Evolutionary conservation across 2,888 invertebrate genomes (phyloP), one percentile per base, ranked within the genome.

Genomic region (Diaprepes abbreviatus): DNA sequence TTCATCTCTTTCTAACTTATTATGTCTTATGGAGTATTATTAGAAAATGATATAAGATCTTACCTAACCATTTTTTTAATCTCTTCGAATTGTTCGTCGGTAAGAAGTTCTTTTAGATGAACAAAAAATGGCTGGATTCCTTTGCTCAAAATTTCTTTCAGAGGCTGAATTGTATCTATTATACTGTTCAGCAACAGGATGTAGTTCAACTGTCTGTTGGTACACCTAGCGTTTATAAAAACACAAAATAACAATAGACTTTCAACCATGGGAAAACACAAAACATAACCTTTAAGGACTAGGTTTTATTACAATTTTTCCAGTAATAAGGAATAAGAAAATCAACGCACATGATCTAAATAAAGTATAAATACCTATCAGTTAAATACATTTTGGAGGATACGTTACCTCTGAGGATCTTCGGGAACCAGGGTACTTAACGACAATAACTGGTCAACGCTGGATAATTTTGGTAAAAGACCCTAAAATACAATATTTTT

Each of bases 181-280:
- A 91, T 89, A 45, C 91, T 90, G 83, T 96, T 96, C 31, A 97
- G 83, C 5, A 91, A 85, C 10, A 96, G 85, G 0, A 92, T 86
- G 80, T 93, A 93, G 78, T 93, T 93, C 36, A 96, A 85, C 81
- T 94, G 92, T 1, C 88, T 89, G 78, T 95, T 94, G 0, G 93
- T 91, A 19, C 85, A 85, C 52, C 73, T 73, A 35, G 33, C n/a
- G n/a, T n/a, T n/a, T n/a, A n/a, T n/a, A n/a, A n/a, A n/a, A n/a
- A n/a, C n/a, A n/a, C n/a, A n/a, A n/a, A n/a, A n/a, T n/a, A n/a
- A n/a, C n/a, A n/a, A n/a, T n/a, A n/a, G n/a, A n/a, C n/a, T n/a
- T n/a, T n/a, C n/a, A n/a, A n/a, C n/a, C n/a, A n/a, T n/a, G n/a
- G n/a, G n/a, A n/a, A n/a, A n/a, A n/a, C n/a, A n/a, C n/a, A n/a